Base-by-base conservation (phyloP, 2,113 vertebrate genomes). In the Xiphophorus couchianus region DNA sequence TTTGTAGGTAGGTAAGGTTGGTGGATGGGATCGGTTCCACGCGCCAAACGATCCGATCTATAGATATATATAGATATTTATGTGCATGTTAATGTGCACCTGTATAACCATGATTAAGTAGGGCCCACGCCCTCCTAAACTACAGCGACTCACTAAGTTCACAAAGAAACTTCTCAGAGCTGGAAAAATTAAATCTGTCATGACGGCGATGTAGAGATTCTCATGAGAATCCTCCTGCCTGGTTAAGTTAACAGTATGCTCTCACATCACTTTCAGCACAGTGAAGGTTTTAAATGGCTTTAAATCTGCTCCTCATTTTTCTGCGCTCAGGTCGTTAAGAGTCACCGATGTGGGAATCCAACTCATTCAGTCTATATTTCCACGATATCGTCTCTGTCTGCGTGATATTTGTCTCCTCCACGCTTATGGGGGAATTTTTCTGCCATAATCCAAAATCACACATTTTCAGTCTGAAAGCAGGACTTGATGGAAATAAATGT, bases 341-440 rank as follows among this genome's bases (percentile, higher is more conserved):
- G 42, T n/a, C 77, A 42, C 25, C 42, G 54, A 68, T 67, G 51
- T 70, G 75, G 69, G 65, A 85, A 66, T 66, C 42, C 25, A 58
- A 71, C 42, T 61, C 51, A 71, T 83, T 77, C 66, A 64, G 69
- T 48, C 27, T 60, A 15, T 22, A 66, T 80, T 83, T 82, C 83
- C 77, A 73, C 74, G 66, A 85, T 54, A 75, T 68, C 51, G 37
- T 76, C 66, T 54, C 19, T 81, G 66, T 54, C 19, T 81, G 66
- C 71, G 78, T 83, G 60, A 71, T 60, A 30, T 84, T 76, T 13
- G 5, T 80, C 54, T 76, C 35, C 69, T 69, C 39, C 37, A 39
- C 66, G 69, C 39, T 54, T 30, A 71, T 28, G 33, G 2, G 35
- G 10, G 35, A 37, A 11, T 37, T 12, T 37, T 37, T 37, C 35